A percentile compares a stretch with the other conserved stretches of the same genome.
Conservation (phyloP, 2,113 vertebrate species). For the Daubentonia madagascariensis region DNA sequence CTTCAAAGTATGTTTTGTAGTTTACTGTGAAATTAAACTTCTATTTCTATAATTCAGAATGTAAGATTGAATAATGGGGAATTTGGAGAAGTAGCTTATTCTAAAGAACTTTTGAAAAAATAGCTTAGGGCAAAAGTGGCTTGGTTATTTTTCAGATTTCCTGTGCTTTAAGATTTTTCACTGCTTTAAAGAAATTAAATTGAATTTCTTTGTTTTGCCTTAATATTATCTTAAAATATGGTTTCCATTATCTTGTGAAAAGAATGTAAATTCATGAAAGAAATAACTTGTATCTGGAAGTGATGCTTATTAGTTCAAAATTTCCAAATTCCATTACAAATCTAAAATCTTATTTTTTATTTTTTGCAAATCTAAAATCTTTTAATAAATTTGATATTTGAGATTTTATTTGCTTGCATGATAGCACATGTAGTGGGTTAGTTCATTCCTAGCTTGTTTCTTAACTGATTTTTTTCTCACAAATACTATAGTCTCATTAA, state of each 20-base stretch:
- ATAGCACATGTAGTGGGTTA: not conserved
- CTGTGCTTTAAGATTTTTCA: slow-evolving; percentile 9
- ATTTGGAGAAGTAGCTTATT: slow-evolving; percentile 5
- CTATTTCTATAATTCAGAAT: slow-evolving; percentile 38
- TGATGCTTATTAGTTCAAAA: slow-evolving; percentile 3
- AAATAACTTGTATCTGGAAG: slow-evolving; percentile 14
- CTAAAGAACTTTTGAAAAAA: slow-evolving; percentile 13
- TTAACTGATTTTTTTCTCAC: not conserved
- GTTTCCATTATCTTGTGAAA: slow-evolving; percentile 7
- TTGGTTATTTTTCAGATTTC: slow-evolving; percentile 34
- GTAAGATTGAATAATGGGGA: not conserved
- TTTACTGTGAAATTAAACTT: slow-evolving; percentile 41
- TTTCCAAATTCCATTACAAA: slow-evolving; percentile 12
- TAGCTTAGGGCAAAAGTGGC: not conserved
- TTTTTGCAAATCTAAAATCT: not conserved
- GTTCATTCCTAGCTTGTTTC: slow-evolving; percentile 15
- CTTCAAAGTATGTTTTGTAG: slow-evolving; percentile 2
- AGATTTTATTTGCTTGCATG: not conserved
- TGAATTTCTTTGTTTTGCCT: not conserved
- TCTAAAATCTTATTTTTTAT: not conserved
- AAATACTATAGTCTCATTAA: not conserved
- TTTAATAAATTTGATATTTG: slow-evolving; percentile 13
- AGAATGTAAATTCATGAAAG: slow-evolving; percentile 21
- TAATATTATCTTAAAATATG: slow-evolving; percentile 12
- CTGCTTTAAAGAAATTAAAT: slow-evolving; percentile 6